These are phyloP conservation scores for Mellilla xanthometata DNA, from an alignment of 2,888 invertebrate species.

Conservation along the genomic window DNA sequence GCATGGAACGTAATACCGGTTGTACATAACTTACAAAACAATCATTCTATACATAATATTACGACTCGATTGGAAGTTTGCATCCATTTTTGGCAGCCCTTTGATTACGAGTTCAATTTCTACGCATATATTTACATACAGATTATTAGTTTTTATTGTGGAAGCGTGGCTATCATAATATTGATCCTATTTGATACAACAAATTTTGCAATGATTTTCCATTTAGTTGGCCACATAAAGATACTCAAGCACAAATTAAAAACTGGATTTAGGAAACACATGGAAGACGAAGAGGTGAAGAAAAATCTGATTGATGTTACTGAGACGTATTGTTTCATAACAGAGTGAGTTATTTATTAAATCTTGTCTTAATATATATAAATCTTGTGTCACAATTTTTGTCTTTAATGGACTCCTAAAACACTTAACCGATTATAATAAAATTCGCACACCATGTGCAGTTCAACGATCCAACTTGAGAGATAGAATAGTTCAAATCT, in stretches of 20 bases:
- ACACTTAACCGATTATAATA: no score
- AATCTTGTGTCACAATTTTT: no score
- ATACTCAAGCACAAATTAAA: conserved; percentile 39
- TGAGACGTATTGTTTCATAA: conserved; percentile 41
- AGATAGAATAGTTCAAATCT: no score
- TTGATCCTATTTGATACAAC: conserved; percentile 33
- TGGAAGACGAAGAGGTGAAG: conserved; percentile 30
- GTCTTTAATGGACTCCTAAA: no score
- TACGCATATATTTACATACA: conserved; percentile 37
- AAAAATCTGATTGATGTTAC: conserved; percentile 31
- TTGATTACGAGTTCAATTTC: conserved; percentile 40
- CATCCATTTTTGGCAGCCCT: conserved; percentile 42
- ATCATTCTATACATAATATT: conserved; percentile 34
- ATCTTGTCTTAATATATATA: no score
- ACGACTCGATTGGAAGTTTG: conserved; percentile 38
- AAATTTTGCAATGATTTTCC: conserved; percentile 37
- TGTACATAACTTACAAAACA: conserved; percentile 34
- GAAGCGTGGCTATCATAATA: conserved; percentile 4
- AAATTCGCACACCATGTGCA: no score
- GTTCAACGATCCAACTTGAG: no score
- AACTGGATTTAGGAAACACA: conserved; percentile 19
- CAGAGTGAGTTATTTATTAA: conserved; percentile 31
- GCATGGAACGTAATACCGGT: conserved; percentile 36
- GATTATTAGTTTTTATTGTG: conserved; percentile 29
- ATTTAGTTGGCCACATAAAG: conserved; percentile 44